Evolutionary conservation across 1,140 invertebrate genomes (phyloP), one percentile per base, ranked within the genome.

Genomic region (Drusus annulatus): DNA sequence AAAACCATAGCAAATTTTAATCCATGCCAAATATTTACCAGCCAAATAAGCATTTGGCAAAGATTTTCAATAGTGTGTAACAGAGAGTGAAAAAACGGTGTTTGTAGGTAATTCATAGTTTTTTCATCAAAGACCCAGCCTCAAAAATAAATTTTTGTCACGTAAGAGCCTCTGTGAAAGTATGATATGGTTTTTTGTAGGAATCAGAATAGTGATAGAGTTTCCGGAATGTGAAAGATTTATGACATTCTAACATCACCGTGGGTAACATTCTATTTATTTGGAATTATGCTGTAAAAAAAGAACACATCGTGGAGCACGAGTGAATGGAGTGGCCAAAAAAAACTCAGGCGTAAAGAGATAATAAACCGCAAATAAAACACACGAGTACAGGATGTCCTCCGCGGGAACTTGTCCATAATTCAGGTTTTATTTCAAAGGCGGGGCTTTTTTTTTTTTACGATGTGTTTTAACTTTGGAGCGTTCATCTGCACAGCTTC

Each of bases 41-140:
- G 68, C 68, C 68, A 71, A 71, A 71, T 71, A 71, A 52, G 68
- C 15, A 19, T 71, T 52, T 52, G 68, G 17, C 19, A 21, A 8
- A 36, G 63, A 68, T 68, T 68, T 68, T 17, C 13, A n/a, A n/a
- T 45, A 36, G 31, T 36, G 3, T 36, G 31, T 36, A 36, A 36
- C 8, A 36, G 31, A 7, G 8, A 45, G 36, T 45, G 13, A 13
- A 45, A 13, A 13, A 45, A 13, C 2, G 13, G 13, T 36, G 2
- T 36, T 13, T 45, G 36, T 45, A 45, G 36, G 36, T 13, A 45
- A 45, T 45, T 45, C 36, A 13, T 45, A 45, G 36, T 45, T 45
- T 45, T 36, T 36, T 28, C 25, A 28, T 28, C 25, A 28, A n/a
- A n/a, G n/a, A n/a, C n/a, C n/a, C n/a, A n/a, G n/a, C n/a, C n/a